These are phyloP conservation scores for Leucosticte australis DNA, from an alignment of 2,113 vertebrate genomes.

Conservation along the genomic window DNA sequence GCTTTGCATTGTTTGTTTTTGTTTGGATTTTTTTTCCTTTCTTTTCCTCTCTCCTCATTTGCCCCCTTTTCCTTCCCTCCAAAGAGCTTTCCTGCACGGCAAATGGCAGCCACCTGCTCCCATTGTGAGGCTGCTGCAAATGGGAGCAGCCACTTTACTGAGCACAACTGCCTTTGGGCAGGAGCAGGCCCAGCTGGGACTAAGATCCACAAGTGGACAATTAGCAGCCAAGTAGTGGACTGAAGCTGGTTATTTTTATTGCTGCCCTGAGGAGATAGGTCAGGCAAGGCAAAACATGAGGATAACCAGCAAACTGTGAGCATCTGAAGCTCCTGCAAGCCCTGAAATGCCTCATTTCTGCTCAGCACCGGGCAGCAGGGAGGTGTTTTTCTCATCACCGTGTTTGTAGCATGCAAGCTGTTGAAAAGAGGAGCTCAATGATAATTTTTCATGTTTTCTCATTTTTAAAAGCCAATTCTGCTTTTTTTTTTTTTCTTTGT, in stretches of 20 bases:
- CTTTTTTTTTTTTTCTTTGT: background rate
- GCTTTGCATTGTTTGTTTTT: background rate
- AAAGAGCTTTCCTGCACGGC: background rate
- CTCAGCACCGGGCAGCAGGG: background rate
- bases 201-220: conserved; percentile 56
- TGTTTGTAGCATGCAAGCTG: background rate
- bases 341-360: background rate
- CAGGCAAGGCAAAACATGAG: conserved; percentile 40
- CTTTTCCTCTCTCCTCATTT: background rate
- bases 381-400: background rate
- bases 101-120: conserved; percentile 49
- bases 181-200: conserved; percentile 59
- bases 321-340: conserved; percentile 20
- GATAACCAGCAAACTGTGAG: conserved; percentile 18
- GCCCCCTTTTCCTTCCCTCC: background rate
- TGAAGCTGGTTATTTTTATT: conserved; percentile 62
- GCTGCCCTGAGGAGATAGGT: conserved; percentile 55
- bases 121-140: background rate
- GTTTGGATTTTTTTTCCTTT: background rate
- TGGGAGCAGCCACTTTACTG: background rate
- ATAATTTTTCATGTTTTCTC: background rate
- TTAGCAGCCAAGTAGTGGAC: conserved; percentile 62
- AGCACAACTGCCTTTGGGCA: conserved; percentile 54
- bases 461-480: background rate
- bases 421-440: background rate